Evolutionary conservation across 2,113 vertebrate species (phyloP), one percentile per base, ranked within the genome.

Genomic region (Zosterops hypoxanthus): DNA sequence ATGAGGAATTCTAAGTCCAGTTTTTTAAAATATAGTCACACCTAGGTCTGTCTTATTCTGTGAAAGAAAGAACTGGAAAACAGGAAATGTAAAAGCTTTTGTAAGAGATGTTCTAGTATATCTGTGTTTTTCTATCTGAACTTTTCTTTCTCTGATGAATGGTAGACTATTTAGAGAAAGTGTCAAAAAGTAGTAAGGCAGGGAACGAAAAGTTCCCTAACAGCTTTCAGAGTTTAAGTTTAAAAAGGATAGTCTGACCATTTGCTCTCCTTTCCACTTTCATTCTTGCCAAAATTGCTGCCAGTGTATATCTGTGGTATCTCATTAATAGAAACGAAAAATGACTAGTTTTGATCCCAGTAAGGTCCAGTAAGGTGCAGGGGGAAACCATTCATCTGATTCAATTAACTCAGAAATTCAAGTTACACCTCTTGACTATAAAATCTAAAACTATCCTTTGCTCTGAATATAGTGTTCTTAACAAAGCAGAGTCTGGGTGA

Each of bases 361-460:
- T 60, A 57, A 94, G 29, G 61, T 87, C 73, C 60, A 53, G 34
- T 76, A 53, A 92, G 26, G 61, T 87, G 49, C 39, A 84, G 9
- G 29, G 73, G 26, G 82, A 94, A 88, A 26, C 4, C 29, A 75
- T 90, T 94, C 28, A 76, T 85, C 70, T 85, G 49, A 55, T 93
- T 95, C 87, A 94, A 75, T 95, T 90, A 96, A n/a, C 28, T 92
- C 70, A 61, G 25, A 28, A 94, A 88, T 94, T 93, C 82, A 69
- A 90, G 75, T 80, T 86, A 42, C 20, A 72, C 16, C 10, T 82
- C 95, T 92, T 76, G 46, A 76, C 57, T 65, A 69, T 8, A 73
- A 95, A 82, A 93, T 76, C 42, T 49, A 56, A 89, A 94, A 72
- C 49, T 41, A 34, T 57, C 42, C 57, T 88, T 87, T 90, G 36